A percentile compares a stretch with the other conserved stretches of the same genome.
Conservation (phyloP, 1,140 invertebrate genomes). For the Bombyx mandarina region DNA sequence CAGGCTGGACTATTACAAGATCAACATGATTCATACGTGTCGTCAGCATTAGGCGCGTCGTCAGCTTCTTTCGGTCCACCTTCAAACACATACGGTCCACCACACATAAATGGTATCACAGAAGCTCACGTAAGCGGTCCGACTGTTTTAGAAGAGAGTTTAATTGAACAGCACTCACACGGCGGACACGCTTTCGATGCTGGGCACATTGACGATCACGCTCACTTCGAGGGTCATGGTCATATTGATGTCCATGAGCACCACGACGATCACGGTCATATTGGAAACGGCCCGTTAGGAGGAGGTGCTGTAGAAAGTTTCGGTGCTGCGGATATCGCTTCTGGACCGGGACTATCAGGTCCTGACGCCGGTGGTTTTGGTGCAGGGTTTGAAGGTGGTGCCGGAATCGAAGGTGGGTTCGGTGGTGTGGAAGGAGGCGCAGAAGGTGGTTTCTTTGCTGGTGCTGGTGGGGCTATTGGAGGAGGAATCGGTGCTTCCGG, state of each 20-base stretch:
- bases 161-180: constrained; percentile 9
- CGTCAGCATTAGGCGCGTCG: constrained; percentile 41
- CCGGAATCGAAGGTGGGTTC: not conserved
- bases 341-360: constrained; percentile 7
- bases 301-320: constrained; percentile 2
- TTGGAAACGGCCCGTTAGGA: not conserved
- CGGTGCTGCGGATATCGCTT: constrained; percentile 7
- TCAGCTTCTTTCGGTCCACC: constrained; percentile 48
- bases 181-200: not conserved
- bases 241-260: not conserved
- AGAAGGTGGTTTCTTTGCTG: not conserved
- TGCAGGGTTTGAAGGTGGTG: not conserved
- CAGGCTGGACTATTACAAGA: constrained; percentile 33
- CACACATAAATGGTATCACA: constrained; percentile 14
- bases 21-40: constrained; percentile 39
- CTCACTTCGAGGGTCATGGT: not conserved
- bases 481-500: constrained; percentile 6
- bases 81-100: constrained; percentile 35
- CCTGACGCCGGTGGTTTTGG: constrained; percentile 3
- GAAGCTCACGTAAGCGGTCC: constrained; percentile 15
- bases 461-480: constrained; percentile 4
- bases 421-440: too few species aligned
- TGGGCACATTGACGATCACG: not conserved
- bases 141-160: constrained; percentile 6
- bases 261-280: constrained; percentile 3